Base-by-base conservation (phyloP, 2,113 vertebrate genomes). In the Anas platyrhynchos region DNA sequence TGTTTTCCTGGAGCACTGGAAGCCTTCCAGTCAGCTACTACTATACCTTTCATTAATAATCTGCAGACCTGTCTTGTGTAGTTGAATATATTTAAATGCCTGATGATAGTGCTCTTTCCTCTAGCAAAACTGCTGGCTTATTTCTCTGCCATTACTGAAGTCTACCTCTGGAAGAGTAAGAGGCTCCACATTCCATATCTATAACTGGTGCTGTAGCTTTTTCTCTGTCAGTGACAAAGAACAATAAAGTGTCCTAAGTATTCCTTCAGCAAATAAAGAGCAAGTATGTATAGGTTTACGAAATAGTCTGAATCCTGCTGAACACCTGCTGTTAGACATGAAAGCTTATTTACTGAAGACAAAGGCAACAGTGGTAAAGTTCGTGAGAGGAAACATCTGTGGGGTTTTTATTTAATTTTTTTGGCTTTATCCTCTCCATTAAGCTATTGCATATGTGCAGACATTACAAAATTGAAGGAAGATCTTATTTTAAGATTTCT, bases 1-100 rank as follows among this genome's bases (percentile, higher is more conserved):
- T 95, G 71, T 91, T 83, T 92, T 91, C 36, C 62, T 86, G 34
- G 67, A 86, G 38, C 7, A 73, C 72, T 91, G 82, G 71, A 88
- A 89, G 58, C 75, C 58, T 89, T 87, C 87, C 59, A 68, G 0
- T 61, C 61, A 87, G 58, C 38, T 85, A 26, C 58, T 85, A 12
- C 2, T 62, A 11, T 83, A 66, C 75, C 50, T 91, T 87, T 83
- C 13, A 58, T 91, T 88, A 59, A 11, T 71, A 69, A 58, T 85
- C 81, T 68, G 32, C 76, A 32, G 46, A 22, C 87, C 50, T 91
- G 2, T 56, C 71, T 83, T 73, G 58, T 27, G 63, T 48, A 48
- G 43, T 46, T 86, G 66, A 56, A 41, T 73, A 2, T 41, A 29
- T 86, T 74, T 68, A 52, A 74, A 34, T 54, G 63, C 1, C 5